Evolutionary conservation across 1,140 invertebrate species (phyloP), one percentile per base, ranked within the genome.

Genomic region (Eumeta japonica): DNA sequence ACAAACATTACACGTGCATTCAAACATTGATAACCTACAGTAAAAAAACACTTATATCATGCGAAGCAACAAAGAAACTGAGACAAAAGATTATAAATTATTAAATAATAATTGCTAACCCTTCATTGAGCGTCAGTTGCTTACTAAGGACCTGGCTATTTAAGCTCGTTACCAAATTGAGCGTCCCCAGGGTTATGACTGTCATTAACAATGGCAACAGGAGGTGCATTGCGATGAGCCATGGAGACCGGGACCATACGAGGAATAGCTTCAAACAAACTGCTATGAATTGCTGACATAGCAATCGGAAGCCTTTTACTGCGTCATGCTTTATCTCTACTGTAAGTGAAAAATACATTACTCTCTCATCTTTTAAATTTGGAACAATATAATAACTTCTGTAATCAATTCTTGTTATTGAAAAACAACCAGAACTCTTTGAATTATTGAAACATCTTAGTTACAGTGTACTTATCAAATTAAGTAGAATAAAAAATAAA

Each of bases 251-350:
- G 3, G 35, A 45, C 56, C 59, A 65, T 5, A 65, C 56, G 32
- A 68, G 42, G 28, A 41, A 53, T 28, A 71, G 34, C 44, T 73
- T 73, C 4, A 64, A 17, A 66, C 66, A 74, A 13, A 62, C 52
- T 1, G 62, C 64, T 11, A 42, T 32, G 0, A 63, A 48, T 10
- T 60, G 68, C 10, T 65, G 51, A 39, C 42, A 45, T 2, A 61
- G 4, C 11, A 65, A 42, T 2, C 37, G 40, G 16, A 33, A 30
- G 1, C 65, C 65, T 7, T 45, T 51, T 30, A 56, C 48, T 16
- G 29, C 50, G 3, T 53, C 47, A 0, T 52, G 31, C 13, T 41
- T 32, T 30, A 37, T 52, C 27, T 56, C 49, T 38, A 62, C 61
- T 67, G 31, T 4, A 36, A 32, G 19, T 15, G 2, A 24, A 24